Percentiles rank a stretch among this genome's conserved stretches.
Conservation (phyloP, 2,113 vertebrate species). For the Leptodactylus fuscus region DNA sequence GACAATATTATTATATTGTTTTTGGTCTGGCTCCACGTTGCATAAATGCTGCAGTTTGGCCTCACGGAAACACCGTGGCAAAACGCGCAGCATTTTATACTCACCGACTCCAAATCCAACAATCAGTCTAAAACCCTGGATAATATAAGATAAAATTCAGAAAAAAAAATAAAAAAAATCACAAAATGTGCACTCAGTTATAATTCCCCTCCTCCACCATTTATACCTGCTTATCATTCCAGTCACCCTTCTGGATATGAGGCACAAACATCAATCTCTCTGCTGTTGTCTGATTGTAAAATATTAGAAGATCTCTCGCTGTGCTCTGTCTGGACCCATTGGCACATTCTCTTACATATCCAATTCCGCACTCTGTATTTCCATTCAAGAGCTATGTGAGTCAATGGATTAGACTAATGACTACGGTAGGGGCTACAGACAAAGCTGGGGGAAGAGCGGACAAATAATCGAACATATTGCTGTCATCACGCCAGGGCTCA, state of each 20-base stretch:
- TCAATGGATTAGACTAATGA: constrained; percentile 26
- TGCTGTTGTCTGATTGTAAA: constrained; percentile 1
- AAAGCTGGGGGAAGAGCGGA: neutral
- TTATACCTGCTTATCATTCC: neutral
- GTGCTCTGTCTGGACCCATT: neutral
- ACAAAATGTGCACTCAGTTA: neutral
- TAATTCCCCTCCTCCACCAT: neutral
- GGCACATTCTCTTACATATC: constrained; percentile 11
- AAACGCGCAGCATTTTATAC: no score
- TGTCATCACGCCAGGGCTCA: constrained; percentile 1
- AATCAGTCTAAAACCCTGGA: no score
- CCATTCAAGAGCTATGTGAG: neutral
- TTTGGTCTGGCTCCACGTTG: no score
- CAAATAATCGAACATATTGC: neutral
- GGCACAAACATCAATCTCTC: constrained; percentile 14
- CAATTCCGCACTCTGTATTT: neutral
- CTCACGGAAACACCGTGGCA: no score
- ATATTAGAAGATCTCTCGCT: constrained; percentile 26
- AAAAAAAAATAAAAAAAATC: no score
- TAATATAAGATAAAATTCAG: no score
- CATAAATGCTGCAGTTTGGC: no score
- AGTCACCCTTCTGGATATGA: neutral
- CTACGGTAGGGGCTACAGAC: neutral
- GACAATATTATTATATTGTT: no score
- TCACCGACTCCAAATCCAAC: no score